Percentiles rank a stretch among this genome's conserved stretches.
phyloP scores from a whole-genome alignment of 2,113 vertebrate species.

The Gyps fulvus region DNA sequence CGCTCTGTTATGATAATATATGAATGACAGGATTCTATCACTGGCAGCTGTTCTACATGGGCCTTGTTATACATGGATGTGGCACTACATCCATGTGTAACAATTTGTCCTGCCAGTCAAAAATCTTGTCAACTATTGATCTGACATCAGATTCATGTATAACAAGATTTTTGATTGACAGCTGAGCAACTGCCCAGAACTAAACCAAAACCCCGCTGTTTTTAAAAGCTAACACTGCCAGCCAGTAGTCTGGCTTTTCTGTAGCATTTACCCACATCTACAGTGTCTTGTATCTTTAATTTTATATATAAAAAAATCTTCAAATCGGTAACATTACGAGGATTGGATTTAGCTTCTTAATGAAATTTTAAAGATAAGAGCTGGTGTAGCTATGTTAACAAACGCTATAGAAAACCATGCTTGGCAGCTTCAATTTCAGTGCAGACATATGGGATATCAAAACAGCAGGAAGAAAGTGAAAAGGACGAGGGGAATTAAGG shows the following conservation, averaged over 20 bases:
- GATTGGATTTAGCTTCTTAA: constrained; percentile 42
- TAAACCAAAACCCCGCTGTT: constrained; percentile 37
- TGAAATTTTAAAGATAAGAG: constrained; percentile 49
- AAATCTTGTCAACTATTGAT: constrained; percentile 32
- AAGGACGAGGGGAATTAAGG: background rate
- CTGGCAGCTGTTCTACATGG: constrained; percentile 20
- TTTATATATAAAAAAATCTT: background rate
- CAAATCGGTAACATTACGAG: background rate
- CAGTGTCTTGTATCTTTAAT: constrained; percentile 8
- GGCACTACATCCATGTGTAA: constrained; percentile 35
- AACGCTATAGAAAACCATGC: background rate
- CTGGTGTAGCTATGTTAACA: background rate
- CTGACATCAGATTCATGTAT: constrained; percentile 54
- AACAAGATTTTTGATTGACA: constrained; percentile 67
- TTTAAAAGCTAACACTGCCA: constrained; percentile 36
- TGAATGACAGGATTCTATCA: constrained; percentile 20
- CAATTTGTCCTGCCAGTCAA: constrained; percentile 62
- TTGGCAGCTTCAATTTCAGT: constrained; percentile 46
- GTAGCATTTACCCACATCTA: background rate
- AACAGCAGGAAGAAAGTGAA: background rate
- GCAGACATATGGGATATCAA: background rate
- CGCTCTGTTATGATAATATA: background rate
- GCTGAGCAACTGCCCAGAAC: constrained; percentile 52
- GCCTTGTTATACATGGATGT: constrained; percentile 21
- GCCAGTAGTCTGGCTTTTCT: constrained; percentile 40